Base-by-base conservation (phyloP, 2,888 invertebrate genomes). In the Meliscaeva auricollis region DNA sequence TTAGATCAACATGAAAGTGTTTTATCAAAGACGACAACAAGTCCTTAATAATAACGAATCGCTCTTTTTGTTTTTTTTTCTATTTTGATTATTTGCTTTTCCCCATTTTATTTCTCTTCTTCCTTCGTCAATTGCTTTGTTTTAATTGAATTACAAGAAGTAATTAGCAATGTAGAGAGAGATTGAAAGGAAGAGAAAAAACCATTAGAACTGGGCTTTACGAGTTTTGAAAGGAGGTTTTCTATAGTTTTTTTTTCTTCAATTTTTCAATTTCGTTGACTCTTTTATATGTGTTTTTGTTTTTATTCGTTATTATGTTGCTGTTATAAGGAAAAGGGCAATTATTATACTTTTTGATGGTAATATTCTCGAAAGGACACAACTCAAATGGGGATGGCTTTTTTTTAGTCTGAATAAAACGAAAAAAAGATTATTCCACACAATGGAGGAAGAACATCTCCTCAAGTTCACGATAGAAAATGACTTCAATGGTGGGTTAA, bases 91-190 rank as follows among this genome's bases (percentile, higher is more conserved):
- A 17, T 58, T 60, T 41, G 6, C 17, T 50, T 22, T 35, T 30
- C 48, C 11, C 4, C 26, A 7, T 35, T 11, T 22, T 58, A 32
- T 26, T 13, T 35, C 13, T 69, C 2, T 30, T 15, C 32, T 48
- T 38, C 1, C 17, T 44, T 38, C 5, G 4, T 11, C 30, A 54
- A 69, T 56, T 73, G 26, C 52, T 54, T 48, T 46, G 54, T 62
- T 79, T 72, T 73, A 85, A 81, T 85, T 85, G 85, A 81, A 81
- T 85, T 64, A 62, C 81, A 73, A 68, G 72, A 77, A 81, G 81
- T 81, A 85, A 85, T 85, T 85, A 85, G 81, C 81, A 56, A 64
- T 73, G 72, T n/a, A n/a, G n/a, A n/a, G n/a, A n/a, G 50, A 81
- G 48, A 85, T 85, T 85, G 77, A 46, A 30, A 48, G 26, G 32